Conservation (phyloP, 2,797 vertebrate genomes). For the Manis crassicaudata region DNA sequence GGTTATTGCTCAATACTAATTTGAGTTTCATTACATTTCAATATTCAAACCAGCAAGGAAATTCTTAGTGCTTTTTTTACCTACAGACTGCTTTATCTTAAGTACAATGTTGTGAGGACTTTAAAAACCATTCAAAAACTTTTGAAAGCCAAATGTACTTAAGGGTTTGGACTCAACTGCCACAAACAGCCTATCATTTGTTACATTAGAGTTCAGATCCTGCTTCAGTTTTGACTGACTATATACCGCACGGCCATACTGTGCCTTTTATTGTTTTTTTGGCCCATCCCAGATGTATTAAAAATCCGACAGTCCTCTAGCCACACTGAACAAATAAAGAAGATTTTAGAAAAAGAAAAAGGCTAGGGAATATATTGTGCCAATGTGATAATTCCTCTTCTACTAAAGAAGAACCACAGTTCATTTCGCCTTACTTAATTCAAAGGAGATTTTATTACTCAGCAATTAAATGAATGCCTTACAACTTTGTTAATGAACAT, state of each 20-base stretch:
- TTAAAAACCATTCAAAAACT: constrained; percentile 22
- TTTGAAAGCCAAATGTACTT: constrained; percentile 18
- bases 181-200: background rate
- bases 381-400: background rate
- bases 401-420: constrained; percentile 28
- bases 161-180: background rate
- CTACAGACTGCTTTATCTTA: constrained; percentile 25
- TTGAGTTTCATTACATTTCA: background rate
- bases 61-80: constrained; percentile 20
- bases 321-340: background rate
- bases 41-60: constrained; percentile 23
- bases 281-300: background rate
- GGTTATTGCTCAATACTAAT: background rate
- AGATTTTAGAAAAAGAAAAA: background rate
- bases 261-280: background rate
- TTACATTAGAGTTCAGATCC: background rate
- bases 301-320: background rate
- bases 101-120: constrained; percentile 47
- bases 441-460: constrained; percentile 58
- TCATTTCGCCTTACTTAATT: constrained; percentile 54
- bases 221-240: background rate
- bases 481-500: constrained; percentile 55
- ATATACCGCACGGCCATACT: background rate
- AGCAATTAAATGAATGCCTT: constrained; percentile 58
- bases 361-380: background rate